Base-by-base conservation (phyloP, 2,113 vertebrate species). In the Bambusicola thoracicus region DNA sequence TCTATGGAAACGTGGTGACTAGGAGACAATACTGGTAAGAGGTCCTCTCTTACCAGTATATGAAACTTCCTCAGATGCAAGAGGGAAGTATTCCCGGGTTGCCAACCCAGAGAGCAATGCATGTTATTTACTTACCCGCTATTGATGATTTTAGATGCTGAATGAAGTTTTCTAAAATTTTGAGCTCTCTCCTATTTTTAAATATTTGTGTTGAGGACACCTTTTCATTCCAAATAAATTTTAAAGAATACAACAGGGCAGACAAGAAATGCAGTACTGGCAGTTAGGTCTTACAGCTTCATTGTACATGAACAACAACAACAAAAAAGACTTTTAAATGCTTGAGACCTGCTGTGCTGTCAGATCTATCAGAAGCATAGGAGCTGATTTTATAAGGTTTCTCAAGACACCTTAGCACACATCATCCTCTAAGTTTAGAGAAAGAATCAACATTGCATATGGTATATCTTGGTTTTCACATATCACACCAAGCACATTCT, bases 11-110 rank as follows among this genome's bases (percentile, higher is more conserved):
- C 19, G 3, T 65, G 3, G 6, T 36, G 51, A 7, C 43, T 74
- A 12, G 2, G 27, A 21, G 65, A 14, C 68, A 59, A n/a, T 32
- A 51, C 9, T 0, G 0, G 20, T 8, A 30, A 4, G 0, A 74
- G 18, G 10, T 53, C 11, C 8, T 78, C 38, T 68, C 16, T 8
- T 29, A 38, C 4, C 29, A 49, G 8, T 14, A 8, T 27, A 18
- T 40, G 43, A 67, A 81, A 55, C 4, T 46, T 78, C 75, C 46
- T 2, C 40, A 81, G 61, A 24, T 11, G 16, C 5, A 51, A 30
- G 34, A 77, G 17, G 89, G 8, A 24, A 19, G 8, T 34, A 13
- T 25, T 86, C 27, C 30, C 6, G 41, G 41, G 22, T 34, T 84
- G 44, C 29, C 51, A 73, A 63, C 1, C 0, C 10, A 59, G 74